Conservation (phyloP, 2,888 invertebrate genomes). For the Elysia crispata region DNA sequence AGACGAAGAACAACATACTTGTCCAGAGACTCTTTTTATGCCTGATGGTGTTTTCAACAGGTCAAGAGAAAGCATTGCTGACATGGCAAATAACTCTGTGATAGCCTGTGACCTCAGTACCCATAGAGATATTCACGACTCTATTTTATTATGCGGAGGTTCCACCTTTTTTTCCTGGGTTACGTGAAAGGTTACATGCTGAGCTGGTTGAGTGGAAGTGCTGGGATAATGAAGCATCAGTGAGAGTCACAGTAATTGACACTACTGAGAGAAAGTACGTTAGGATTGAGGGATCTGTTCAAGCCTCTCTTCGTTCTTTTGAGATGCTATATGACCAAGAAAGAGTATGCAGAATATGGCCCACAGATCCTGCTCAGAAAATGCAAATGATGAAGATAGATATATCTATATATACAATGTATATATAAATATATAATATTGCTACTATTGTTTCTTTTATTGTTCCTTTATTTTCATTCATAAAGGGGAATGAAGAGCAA, state of each 20-base stretch:
- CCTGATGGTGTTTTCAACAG: conserved; percentile 58
- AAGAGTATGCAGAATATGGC: conserved; percentile 20
- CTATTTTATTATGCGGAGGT: conserved; percentile 88
- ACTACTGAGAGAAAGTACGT: conserved; percentile 26
- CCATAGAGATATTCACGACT: conserved; percentile 69
- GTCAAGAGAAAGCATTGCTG: conserved; percentile 65
- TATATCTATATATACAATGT: too few species aligned
- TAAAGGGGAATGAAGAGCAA: too few species aligned
- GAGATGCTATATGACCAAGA: not conserved
- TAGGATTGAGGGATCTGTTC: conserved; percentile 30
- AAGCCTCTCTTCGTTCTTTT: conserved; percentile 2
- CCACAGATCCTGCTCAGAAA: conserved; percentile 13
- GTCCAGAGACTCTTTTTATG: conserved; percentile 58
- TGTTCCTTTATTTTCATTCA: too few species aligned
- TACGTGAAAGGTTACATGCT: conserved; percentile 2
- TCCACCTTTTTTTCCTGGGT: conserved; percentile 96
- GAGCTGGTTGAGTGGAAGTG: not conserved
- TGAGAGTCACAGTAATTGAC: not conserved
- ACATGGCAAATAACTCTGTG: conserved; percentile 70
- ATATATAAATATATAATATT: too few species aligned
- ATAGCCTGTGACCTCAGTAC: conserved; percentile 73
- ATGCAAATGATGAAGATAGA: not conserved
- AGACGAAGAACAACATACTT: conserved; percentile 69
- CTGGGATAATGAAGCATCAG: not conserved
- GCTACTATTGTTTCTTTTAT: too few species aligned